phyloP scores from a whole-genome alignment of 35 echinoderm and acorn worm species.

The Apostichopus parvimensis region DNA sequence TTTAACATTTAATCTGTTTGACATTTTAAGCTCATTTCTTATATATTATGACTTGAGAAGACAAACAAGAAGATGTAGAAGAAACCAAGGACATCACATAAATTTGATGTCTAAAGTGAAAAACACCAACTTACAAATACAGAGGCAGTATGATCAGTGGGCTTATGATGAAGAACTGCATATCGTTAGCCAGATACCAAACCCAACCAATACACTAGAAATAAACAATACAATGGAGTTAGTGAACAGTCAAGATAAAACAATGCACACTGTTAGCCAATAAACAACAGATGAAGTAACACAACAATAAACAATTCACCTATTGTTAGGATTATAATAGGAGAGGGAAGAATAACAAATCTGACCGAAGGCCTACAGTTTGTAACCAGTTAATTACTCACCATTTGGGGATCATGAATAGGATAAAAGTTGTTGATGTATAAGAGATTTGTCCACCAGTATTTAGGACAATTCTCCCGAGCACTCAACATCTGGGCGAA shows the following conservation, averaged over 20 bases:
- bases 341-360: too few species aligned
- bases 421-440: conserved; percentile 99
- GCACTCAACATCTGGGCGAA: conserved; percentile 40
- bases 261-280: conserved; percentile 98
- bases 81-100: too few species aligned
- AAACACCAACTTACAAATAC: too few species aligned
- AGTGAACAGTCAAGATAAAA: conserved; percentile 74
- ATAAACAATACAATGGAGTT: background rate
- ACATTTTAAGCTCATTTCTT: too few species aligned
- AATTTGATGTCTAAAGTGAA: too few species aligned
- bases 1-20: too few species aligned
- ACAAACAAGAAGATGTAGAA: too few species aligned
- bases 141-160: conserved; percentile 59
- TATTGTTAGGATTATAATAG: too few species aligned
- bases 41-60: too few species aligned
- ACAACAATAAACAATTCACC: too few species aligned
- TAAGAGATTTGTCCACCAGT: conserved; percentile 91
- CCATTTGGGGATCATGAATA: conserved; percentile 1
- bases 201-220: conserved; percentile 83
- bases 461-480: conserved; percentile 49
- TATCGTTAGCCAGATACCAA: conserved; percentile 89
- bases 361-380: too few species aligned
- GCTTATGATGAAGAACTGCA: conserved; percentile 85
- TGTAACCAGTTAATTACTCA: background rate
- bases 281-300: background rate